A percentile compares a stretch with the other conserved stretches of the same genome.
Evolutionary conservation across 2,113 vertebrate genomes (phyloP).

Genomic region (Anseranas semipalmata): DNA sequence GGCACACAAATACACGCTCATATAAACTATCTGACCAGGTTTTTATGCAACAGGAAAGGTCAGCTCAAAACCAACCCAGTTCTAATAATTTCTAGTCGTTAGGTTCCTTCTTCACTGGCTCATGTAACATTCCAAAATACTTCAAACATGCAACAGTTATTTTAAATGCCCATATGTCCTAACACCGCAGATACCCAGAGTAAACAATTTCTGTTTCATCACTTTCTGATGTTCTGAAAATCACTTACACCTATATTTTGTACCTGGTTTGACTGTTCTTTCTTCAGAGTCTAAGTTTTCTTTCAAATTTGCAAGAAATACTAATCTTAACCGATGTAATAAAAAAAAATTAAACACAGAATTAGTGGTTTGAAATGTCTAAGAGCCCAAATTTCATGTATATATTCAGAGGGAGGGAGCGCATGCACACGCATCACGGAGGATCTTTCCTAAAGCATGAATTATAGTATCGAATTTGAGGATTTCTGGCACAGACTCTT

Average conservation of each 20-base stretch:
- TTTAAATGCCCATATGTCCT: neutral
- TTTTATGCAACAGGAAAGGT: neutral
- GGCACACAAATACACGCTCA: neutral
- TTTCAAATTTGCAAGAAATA: slow-evolving; percentile 15
- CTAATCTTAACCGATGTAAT: neutral
- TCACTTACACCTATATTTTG: neutral
- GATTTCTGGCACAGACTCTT: neutral
- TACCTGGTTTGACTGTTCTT: neutral
- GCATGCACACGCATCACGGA: neutral
- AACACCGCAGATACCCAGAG: neutral
- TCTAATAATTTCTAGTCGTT: neutral
- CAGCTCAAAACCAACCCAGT: neutral
- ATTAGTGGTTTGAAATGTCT: slow-evolving; percentile 22
- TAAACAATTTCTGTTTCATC: neutral
- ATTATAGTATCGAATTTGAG: neutral
- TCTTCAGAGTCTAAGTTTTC: slow-evolving; percentile 10
- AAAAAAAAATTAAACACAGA: neutral
- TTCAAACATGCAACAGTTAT: neutral
- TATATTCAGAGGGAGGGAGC: neutral
- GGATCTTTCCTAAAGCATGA: neutral
- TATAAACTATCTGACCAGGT: neutral
- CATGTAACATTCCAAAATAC: neutral
- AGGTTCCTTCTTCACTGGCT: neutral
- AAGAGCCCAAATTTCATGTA: neutral
- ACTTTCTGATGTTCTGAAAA: too few species aligned